A percentile compares a stretch with the other conserved stretches of the same genome.
Conservation (phyloP, 2,888 invertebrate species). For the Protodeltote pygarga region DNA sequence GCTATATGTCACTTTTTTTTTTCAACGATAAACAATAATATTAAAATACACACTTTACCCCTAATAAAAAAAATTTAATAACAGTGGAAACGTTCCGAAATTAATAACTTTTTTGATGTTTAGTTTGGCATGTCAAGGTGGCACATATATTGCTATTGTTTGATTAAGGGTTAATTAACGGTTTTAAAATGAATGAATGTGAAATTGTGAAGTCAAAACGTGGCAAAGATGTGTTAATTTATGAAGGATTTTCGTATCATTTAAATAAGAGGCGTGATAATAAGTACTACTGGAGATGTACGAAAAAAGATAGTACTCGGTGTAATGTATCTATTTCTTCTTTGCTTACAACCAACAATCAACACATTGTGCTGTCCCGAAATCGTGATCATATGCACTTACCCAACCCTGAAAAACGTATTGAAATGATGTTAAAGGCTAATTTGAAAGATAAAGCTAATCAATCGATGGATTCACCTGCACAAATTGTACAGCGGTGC, state of each 20-base stretch:
- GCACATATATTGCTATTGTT: too few species aligned
- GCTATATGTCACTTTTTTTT: too few species aligned
- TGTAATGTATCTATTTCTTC: conserved; percentile 3
- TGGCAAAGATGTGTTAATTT: conserved; percentile 17
- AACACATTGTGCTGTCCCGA: conserved; percentile 2
- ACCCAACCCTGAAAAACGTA: conserved; percentile 2
- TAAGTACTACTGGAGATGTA: conserved; percentile 15
- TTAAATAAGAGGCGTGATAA: conserved; percentile 12
- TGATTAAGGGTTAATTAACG: too few species aligned
- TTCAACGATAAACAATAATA: too few species aligned
- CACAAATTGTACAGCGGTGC: conserved; percentile 4
- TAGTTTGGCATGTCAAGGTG: too few species aligned
- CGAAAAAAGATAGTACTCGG: not conserved
- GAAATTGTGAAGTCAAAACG: conserved; percentile 17
- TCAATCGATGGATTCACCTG: conserved; percentile 1
- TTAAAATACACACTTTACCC: too few species aligned
- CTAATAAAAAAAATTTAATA: too few species aligned
- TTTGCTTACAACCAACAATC: too few species aligned
- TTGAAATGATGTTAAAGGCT: conserved; percentile 4
- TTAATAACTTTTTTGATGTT: too few species aligned
- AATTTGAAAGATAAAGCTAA: conserved; percentile 10
- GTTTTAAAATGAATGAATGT: conserved; percentile 13
- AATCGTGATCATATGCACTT: conserved; percentile 6
- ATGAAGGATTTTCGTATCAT: conserved; percentile 13
- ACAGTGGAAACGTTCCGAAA: too few species aligned